A percentile compares a stretch with the other conserved stretches of the same genome.
phyloP scores from a whole-genome alignment of 2,113 vertebrate species.

The Gorsachius goisagi region DNA sequence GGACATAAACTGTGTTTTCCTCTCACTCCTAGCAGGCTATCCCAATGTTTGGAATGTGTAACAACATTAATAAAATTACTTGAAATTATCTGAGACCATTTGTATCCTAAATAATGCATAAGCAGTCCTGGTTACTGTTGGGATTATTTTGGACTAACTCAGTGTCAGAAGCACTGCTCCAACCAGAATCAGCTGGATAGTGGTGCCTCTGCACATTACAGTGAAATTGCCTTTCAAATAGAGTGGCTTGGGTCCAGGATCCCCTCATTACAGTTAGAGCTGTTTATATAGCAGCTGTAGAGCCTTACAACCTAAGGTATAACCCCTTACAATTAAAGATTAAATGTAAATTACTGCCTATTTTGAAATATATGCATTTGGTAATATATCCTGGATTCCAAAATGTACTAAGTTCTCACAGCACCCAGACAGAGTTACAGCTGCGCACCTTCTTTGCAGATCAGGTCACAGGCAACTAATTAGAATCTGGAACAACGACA shows the following conservation, averaged over 20 bases:
- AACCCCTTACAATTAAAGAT: background rate
- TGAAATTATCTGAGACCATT: background rate
- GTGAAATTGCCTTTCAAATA: background rate
- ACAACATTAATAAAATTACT: background rate
- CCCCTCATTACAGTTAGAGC: background rate
- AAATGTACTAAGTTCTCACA: background rate
- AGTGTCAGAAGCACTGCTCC: background rate
- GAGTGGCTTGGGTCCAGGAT: background rate
- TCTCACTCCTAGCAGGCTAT: background rate
- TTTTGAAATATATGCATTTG: background rate
- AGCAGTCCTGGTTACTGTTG: background rate
- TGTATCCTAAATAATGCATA: slow-evolving; percentile 11
- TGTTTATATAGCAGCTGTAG: background rate
- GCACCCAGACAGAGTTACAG: background rate
- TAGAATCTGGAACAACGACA: background rate
- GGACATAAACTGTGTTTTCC: background rate
- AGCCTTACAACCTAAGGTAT: background rate
- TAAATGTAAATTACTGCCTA: background rate
- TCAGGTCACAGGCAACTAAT: background rate
- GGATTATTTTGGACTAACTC: background rate
- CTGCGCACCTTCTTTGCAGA: background rate
- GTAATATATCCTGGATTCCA: background rate
- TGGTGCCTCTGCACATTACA: background rate
- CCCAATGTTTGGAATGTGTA: background rate
- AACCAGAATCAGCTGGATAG: background rate